Base-by-base conservation (phyloP, 2,888 invertebrate species). In the Psococerastis gibbosa region DNA sequence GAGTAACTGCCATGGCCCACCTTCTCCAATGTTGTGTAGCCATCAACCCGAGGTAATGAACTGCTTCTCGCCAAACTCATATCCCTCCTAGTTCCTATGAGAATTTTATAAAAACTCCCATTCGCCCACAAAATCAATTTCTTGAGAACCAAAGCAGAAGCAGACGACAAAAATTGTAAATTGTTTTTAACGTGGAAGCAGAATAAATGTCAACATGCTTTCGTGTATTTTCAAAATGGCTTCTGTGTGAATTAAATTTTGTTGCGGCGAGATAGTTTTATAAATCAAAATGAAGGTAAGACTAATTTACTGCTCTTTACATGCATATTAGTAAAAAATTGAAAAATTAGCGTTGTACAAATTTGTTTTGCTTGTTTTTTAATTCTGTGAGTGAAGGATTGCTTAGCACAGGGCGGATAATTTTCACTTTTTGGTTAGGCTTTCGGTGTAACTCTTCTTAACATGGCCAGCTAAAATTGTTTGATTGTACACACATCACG, bases 1-100 rank as follows among this genome's bases (percentile, higher is more conserved):
- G 87, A 81, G 62, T 84, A 88, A 51, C 81, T 82, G 2, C 88
- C 88, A 15, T 72, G 70, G 1, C 88, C 88, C 8, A 88, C 67
- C 60, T 75, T 79, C 53, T 78, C 78, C 3, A 76, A 68, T 41
- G 82, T 66, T 15, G 76, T 69, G 54, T 76, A 82, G 35, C 78
- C 78, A 41, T 71, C 73, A 48, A 79, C 11, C 11, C 31, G 27
- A 31, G 45, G 42, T 22, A 27, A 9, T 11, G 45, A 22, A 47
- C 20, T 38, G 22, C 20, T 5, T 20, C 38, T 38, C 4, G 38
- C 13, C 6, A 5, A 38, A 18, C 38, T 38, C 18, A 38, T 38
- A 13, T 20, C 20, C n/a, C n/a, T 38, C 38, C 13, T 38, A n/a
- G n/a, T n/a, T n/a, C n/a, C n/a, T n/a, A n/a, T 6, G 27, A 27